These are phyloP conservation scores for Thymallus thymallus DNA, from an alignment of 2,113 vertebrate species.

Conservation along the genomic window DNA sequence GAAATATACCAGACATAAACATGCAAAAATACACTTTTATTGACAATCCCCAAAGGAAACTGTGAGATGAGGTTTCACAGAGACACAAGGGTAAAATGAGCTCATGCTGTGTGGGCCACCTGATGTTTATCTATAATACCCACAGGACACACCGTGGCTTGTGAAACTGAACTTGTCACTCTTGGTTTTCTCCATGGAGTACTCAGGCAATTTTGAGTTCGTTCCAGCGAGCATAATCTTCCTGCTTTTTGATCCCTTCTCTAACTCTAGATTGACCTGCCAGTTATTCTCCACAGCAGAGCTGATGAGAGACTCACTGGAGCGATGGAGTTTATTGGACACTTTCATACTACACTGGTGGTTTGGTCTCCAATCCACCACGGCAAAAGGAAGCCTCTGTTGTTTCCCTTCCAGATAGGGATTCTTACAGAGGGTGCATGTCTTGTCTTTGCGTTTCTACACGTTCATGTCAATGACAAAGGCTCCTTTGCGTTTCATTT, in stretches of 20 bases:
- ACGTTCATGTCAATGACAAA: constrained; percentile 67
- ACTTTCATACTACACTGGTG: constrained; percentile 65
- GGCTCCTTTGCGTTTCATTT: constrained; percentile 69
- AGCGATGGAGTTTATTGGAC: constrained; percentile 54
- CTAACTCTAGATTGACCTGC: constrained; percentile 54
- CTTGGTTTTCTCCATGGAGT: constrained; percentile 72
- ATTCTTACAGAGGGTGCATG: constrained; percentile 78
- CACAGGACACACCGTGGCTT: constrained; percentile 72
- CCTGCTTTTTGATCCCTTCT: fast-evolving
- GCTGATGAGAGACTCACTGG: constrained; percentile 65
- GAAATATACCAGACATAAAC: background rate
- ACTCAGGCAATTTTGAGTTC: constrained; percentile 69
- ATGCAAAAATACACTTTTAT: background rate
- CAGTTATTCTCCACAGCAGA: constrained; percentile 74
- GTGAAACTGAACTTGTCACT: constrained; percentile 78
- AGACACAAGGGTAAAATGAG: background rate
- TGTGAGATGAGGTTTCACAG: background rate
- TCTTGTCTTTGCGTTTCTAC: constrained; percentile 67
- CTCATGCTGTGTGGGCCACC: background rate
- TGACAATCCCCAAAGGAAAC: background rate
- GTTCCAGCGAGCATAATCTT: constrained; percentile 70
- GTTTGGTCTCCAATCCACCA: constrained; percentile 75
- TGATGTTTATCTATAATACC: constrained; percentile 76
- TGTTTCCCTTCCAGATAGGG: constrained; percentile 45
- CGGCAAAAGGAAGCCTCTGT: constrained; percentile 76